Evolutionary conservation across 2,797 vertebrate genomes (phyloP), one percentile per base, ranked within the genome.

Genomic region (Poecilia wingei): DNA sequence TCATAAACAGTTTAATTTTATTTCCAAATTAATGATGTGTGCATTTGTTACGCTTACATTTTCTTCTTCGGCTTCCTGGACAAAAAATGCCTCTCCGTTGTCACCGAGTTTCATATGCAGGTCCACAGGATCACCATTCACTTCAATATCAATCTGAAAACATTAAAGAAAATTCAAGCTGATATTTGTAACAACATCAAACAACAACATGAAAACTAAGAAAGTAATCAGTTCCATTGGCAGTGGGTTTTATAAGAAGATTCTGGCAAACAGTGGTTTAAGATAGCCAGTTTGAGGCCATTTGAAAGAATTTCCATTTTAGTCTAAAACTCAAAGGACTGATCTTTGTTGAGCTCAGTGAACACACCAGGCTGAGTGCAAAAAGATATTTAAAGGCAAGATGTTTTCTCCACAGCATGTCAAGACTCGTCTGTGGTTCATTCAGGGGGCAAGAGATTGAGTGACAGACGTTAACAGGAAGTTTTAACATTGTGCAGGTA

Each of bases 51-150:
- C n/a, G 47, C 98, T 97, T 95, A 99, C 98, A 84, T 98, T 96
- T 87, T 95, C 96, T 88, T 98, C 96, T 88, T 97, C 97, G 0
- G 97, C 93, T 95, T 99, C 98, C 91, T 99, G 97, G 55, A 99
- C 98, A 90, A 99, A 99, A 94, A 99, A 99, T 76, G 98, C 98
- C 94, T 99, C 98, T 90, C 98, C 98, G 76, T 99, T 99, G 92
- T 99, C 98, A 71, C 98, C 98, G 41, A 99, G 93, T 89, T 99
- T 99, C 98, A 99, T 99, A 86, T 99, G 98, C 93, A 99, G 96
- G 78, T 99, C 97, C 78, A 99, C 98, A 1, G 98, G 96, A 77
- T 96, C 97, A 0, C 98, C 98, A 82, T 99, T 99, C 85, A 99
- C 98, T 95, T 99, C 98, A 43, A 99, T 99, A 91, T 99, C 98